Evolutionary conservation across 2,888 invertebrate species (phyloP).

Genomic region (Leucozona laternaria): DNA sequence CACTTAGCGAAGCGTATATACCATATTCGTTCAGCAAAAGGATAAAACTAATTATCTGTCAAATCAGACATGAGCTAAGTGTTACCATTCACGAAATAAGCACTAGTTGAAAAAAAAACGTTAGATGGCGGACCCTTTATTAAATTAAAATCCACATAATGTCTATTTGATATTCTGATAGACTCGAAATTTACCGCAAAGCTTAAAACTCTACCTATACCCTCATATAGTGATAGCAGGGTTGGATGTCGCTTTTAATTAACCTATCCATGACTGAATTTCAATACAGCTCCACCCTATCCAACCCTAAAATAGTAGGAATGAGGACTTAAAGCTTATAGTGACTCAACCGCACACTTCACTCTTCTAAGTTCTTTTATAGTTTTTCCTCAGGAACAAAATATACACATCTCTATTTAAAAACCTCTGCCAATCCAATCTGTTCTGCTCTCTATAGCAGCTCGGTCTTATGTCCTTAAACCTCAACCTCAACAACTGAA

Average conservation of each 20-base stretch:
- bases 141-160: background rate
- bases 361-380: slow-evolving; percentile 31
- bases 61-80: no score
- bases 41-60: no score
- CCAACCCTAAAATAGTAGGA: background rate
- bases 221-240: background rate
- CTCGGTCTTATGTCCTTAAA: background rate
- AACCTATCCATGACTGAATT: slow-evolving; percentile 3
- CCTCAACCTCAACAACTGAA: slow-evolving; percentile 18
- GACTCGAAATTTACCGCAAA: background rate
- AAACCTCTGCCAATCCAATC: slow-evolving; percentile 15
- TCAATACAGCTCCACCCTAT: slow-evolving; percentile 29
- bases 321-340: slow-evolving; percentile 30
- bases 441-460: background rate
- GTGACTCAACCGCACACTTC: slow-evolving; percentile 39
- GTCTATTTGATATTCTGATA: background rate
- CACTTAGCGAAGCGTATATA: no score
- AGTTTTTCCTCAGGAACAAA: slow-evolving; percentile 11
- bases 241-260: background rate
- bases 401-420: slow-evolving; percentile 35
- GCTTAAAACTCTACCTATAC: background rate
- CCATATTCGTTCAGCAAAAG: no score
- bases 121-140: no score
- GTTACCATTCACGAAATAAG: no score
- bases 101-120: no score